Percentiles rank a stretch among this genome's conserved stretches.
These are phyloP conservation scores for Arge pagana DNA, from an alignment of 2,888 invertebrate species.

Conservation along the genomic window DNA sequence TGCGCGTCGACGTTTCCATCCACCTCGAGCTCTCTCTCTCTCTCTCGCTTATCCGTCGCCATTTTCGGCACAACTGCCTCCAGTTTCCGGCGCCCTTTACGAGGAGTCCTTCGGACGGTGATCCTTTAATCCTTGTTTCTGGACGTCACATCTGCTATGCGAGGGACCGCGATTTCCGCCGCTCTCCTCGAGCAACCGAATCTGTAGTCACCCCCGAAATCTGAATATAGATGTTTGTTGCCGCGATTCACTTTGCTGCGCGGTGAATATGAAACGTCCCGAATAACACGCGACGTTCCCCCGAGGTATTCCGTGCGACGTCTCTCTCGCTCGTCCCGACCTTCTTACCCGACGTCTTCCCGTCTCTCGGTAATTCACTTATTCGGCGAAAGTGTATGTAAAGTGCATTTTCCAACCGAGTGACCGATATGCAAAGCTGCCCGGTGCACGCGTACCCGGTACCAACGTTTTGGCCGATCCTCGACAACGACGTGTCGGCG, in stretches of 20 bases:
- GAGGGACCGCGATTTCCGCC: too few relatives aligned
- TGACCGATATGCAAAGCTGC: slow-evolving; percentile 34
- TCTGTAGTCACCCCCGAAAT: slow-evolving; percentile 6
- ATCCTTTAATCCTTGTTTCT: slow-evolving; percentile 9
- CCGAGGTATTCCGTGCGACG: slow-evolving; percentile 11
- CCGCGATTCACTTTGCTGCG: slow-evolving; percentile 13
- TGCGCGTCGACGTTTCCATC: neutral
- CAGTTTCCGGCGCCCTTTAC: slow-evolving; percentile 1
- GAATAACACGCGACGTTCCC: too few relatives aligned
- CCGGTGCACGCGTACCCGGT: too few relatives aligned
- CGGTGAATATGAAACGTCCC: slow-evolving; percentile 16
- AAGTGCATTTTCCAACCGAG: slow-evolving; percentile 33
- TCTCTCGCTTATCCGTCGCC: slow-evolving; percentile 14
- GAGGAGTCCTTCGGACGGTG: slow-evolving; percentile 4
- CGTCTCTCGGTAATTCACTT: slow-evolving; percentile 23
- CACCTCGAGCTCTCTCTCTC: slow-evolving; percentile 1
- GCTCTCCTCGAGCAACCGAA: neutral
- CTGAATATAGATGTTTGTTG: slow-evolving; percentile 20
- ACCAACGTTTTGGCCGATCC: too few relatives aligned
- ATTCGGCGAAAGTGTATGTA: slow-evolving; percentile 15
- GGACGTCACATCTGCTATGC: slow-evolving; percentile 12
- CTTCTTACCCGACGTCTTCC: too few relatives aligned
- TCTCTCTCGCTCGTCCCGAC: slow-evolving; percentile 27
- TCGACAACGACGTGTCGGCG: too few relatives aligned
- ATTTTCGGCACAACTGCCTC: slow-evolving; percentile 15